A percentile compares a stretch with the other conserved stretches of the same genome.
Conservation (phyloP, 2,888 invertebrate genomes). For the Acleris emargana region DNA sequence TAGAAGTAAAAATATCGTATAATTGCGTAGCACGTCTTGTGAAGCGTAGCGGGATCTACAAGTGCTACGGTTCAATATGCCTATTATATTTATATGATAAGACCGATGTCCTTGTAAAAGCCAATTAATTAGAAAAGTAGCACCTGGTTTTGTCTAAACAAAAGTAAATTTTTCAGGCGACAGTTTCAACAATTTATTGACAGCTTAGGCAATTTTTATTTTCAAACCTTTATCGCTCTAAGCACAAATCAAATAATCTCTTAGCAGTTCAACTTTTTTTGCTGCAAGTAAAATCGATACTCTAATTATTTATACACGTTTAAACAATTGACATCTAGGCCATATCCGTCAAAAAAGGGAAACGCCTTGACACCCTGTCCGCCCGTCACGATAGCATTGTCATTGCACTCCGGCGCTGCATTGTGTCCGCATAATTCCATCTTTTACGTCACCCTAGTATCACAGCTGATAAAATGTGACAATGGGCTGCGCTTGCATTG, state of each 20-base stretch:
- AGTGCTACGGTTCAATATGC: conserved; percentile 2
- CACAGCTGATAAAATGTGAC: conserved; percentile 13
- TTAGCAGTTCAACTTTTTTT: background rate
- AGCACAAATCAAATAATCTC: background rate
- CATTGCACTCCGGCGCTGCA: conserved; percentile 50
- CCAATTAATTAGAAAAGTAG: too few species aligned
- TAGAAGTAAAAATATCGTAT: background rate
- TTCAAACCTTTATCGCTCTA: too few species aligned
- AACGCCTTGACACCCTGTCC: conserved; percentile 65
- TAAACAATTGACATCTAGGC: conserved; percentile 46
- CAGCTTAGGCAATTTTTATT: too few species aligned
- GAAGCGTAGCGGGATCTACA: conserved; percentile 11
- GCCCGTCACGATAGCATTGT: conserved; percentile 53
- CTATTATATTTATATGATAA: background rate
- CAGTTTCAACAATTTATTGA: too few species aligned
- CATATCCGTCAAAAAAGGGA: conserved; percentile 64
- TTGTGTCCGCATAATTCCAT: conserved; percentile 51
- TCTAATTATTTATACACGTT: background rate
- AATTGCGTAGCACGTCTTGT: background rate
- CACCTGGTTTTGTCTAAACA: too few species aligned
- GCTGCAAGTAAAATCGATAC: background rate
- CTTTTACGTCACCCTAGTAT: conserved; percentile 38
- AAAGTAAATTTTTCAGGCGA: too few species aligned
- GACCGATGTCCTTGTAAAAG: background rate
- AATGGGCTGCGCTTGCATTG: conserved; percentile 22